Conservation (phyloP, 2,888 invertebrate species). For the Drosophila hamatofila region DNA sequence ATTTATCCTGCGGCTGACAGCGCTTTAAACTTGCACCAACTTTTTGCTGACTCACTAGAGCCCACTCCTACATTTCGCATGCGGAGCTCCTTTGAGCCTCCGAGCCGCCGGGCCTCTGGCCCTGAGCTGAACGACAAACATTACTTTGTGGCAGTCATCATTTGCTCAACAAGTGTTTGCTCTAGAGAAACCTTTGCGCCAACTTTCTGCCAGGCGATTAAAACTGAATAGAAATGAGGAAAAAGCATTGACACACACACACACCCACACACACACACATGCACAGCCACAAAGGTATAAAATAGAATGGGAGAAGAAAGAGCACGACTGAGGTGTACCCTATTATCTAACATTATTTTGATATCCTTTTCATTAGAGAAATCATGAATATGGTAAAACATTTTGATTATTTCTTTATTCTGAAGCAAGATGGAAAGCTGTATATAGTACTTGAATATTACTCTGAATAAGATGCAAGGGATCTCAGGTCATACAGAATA, state of each 20-base stretch:
- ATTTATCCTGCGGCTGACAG: constrained; percentile 48
- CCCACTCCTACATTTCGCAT: not conserved
- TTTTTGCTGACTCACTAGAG: constrained; percentile 59
- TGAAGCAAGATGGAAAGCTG: no score
- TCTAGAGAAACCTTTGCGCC: constrained; percentile 63
- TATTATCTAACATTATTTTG: not conserved
- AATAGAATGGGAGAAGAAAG: not conserved
- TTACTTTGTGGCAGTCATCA: constrained; percentile 74
- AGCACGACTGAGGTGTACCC: not conserved
- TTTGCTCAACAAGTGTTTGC: constrained; percentile 81
- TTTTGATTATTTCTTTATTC: not conserved
- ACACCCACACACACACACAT: not conserved
- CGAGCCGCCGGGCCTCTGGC: constrained; percentile 5
- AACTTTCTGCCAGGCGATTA: constrained; percentile 60
- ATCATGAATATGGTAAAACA: not conserved
- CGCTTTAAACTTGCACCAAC: constrained; percentile 52
- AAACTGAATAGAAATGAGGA: constrained; percentile 50
- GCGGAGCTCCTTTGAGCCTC: not conserved
- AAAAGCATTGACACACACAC: constrained; percentile 12
- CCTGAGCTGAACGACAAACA: constrained; percentile 67
- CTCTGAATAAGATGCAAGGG: no score
- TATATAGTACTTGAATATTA: no score
- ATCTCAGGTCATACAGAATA: no score
- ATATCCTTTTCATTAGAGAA: not conserved
- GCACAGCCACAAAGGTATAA: not conserved